Conservation (phyloP, 2,797 vertebrate genomes). For the Alosa sapidissima region DNA sequence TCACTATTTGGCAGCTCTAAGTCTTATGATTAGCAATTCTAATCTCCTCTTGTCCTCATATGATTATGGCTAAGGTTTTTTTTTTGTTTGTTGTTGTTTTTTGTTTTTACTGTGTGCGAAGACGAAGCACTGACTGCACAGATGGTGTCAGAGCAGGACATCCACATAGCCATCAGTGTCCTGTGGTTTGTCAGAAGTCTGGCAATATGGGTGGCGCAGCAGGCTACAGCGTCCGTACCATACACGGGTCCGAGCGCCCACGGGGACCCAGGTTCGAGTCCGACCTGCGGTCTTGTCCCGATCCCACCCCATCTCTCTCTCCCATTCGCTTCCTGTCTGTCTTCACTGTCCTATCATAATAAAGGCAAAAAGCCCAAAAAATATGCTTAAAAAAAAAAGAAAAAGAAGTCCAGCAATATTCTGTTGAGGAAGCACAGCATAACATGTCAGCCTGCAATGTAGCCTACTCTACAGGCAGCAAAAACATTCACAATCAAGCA, state of each 20-base stretch:
- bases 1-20: slow-evolving; percentile 1
- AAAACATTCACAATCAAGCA: neutral
- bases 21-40: neutral
- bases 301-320: too few relatives aligned
- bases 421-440: neutral
- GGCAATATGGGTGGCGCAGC: too few relatives aligned
- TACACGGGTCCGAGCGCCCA: too few relatives aligned
- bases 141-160: slow-evolving; percentile 64
- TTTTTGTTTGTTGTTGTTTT: neutral
- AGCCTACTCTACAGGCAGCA: neutral
- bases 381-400: too few relatives aligned
- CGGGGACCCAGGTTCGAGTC: too few relatives aligned
- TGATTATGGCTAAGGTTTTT: neutral
- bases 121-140: slow-evolving; percentile 55
- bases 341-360: too few relatives aligned
- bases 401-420: slow-evolving; percentile 43
- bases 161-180: slow-evolving; percentile 50
- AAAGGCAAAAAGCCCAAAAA: too few relatives aligned
- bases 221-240: too few relatives aligned
- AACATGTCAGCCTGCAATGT: slow-evolving; percentile 37
- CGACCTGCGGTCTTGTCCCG: too few relatives aligned
- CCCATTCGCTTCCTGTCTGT: too few relatives aligned
- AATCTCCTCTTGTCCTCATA: neutral
- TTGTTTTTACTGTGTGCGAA: neutral
- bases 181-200: slow-evolving; percentile 46